Evolutionary conservation across 2,888 invertebrate genomes (phyloP), one percentile per base, ranked within the genome.

Genomic region (Tinea semifulvella): DNA sequence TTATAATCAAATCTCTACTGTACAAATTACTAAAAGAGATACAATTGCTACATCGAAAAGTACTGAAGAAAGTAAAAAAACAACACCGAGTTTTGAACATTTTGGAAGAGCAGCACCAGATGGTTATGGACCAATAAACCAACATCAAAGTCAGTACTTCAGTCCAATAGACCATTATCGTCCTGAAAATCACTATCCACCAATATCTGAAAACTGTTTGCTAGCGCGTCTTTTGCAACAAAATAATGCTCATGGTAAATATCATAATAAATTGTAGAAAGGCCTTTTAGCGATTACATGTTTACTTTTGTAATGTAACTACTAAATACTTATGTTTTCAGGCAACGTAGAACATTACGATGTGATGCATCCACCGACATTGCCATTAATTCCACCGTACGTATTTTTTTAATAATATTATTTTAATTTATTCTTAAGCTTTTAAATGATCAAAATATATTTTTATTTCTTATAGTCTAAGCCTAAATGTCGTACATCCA

Each of bases 151-250:
- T 39, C 46, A 49, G 16, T 16, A 38, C 4, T 11, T 18, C 11
- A 22, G 22, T 10, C 18, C 3, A 18, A 36, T 17, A 18, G 17
- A 18, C 13, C 40, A 40, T 22, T 22, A 20, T 22, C 40, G 22
- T 17, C 3, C 14, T 7, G 36, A n/a, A 2, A 16, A 18, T 16
- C 3, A 39, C n/a, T 20, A 39, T 16, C 54, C 56, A 17, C 56
- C 57, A 38, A 48, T 63, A n/a, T 47, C 60, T 11, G 68, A 69
- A 5, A 60, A 60, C 11, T 76, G 74, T 52, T 53, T 72, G 13
- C 49, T 72, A 18, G 65, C 67, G 7, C 65, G 64, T 44, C 54
- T 75, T 28, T 53, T 73, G 43, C 70, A 67, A 52, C 60, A 63
- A 48, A 62, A 50, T 44, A 58, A 65, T 50, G 66, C 65, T 40